phyloP scores from a whole-genome alignment of 1,140 invertebrate genomes.

The Octopus sinensis region DNA sequence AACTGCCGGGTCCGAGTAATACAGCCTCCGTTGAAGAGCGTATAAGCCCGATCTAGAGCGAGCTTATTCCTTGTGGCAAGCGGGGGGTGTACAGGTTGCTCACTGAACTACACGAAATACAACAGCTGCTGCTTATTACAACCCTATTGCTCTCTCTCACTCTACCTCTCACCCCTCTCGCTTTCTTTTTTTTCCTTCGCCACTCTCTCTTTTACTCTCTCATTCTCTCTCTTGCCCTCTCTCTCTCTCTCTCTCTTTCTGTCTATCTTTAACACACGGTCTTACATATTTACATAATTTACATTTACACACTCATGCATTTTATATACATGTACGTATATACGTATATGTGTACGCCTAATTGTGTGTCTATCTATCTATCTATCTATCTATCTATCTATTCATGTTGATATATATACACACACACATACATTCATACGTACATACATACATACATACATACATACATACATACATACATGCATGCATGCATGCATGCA shows the following conservation, averaged over 20 bases:
- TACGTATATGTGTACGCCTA: neutral
- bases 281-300: too few relatives aligned
- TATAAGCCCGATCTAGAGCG: neutral
- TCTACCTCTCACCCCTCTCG: neutral
- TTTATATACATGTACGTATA: too few relatives aligned
- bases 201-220: neutral
- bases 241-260: neutral
- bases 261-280: too few relatives aligned
- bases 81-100: too few relatives aligned
- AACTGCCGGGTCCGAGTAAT: constrained; percentile 1
- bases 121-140: too few relatives aligned
- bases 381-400: neutral
- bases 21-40: neutral
- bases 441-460: too few relatives aligned
- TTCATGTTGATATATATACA: neutral
- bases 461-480: too few relatives aligned
- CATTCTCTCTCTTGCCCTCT: neutral
- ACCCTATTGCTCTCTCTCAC: too few relatives aligned
- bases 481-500: too few relatives aligned
- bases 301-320: too few relatives aligned
- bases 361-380: neutral
- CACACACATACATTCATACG: too few relatives aligned
- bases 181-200: neutral
- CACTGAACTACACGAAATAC: too few relatives aligned
- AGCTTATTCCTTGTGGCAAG: neutral